Conservation (phyloP, 2,888 invertebrate genomes). For the Phalera bucephala region DNA sequence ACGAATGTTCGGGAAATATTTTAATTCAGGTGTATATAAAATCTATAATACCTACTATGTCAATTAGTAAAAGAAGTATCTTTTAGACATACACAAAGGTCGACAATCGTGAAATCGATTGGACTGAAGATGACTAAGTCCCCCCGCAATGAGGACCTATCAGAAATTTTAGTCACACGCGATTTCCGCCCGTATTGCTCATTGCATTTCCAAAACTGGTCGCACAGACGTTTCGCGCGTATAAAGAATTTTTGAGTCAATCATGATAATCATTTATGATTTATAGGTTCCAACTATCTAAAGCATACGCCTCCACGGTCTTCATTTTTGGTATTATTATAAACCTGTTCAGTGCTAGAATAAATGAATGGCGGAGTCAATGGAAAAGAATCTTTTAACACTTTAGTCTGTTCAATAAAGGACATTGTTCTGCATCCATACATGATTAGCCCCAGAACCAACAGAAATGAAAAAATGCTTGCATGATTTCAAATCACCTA, state of each 20-base stretch:
- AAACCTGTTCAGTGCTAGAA: too few relatives aligned
- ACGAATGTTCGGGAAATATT: too few relatives aligned
- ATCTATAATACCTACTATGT: not conserved
- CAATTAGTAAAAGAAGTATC: not conserved
- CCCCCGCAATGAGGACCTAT: slow-evolving; percentile 1
- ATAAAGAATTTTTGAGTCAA: not conserved
- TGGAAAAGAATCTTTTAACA: too few relatives aligned
- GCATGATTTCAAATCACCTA: too few relatives aligned
- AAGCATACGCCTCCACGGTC: too few relatives aligned
- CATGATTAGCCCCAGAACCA: too few relatives aligned
- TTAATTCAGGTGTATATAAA: too few relatives aligned
- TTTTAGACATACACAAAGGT: not conserved
- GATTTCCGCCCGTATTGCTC: slow-evolving; percentile 2
- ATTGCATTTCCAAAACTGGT: slow-evolving; percentile 1
- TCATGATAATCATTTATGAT: slow-evolving; percentile 3
- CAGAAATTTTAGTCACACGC: slow-evolving; percentile 2
- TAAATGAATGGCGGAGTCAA: too few relatives aligned
- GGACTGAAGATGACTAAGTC: not conserved
- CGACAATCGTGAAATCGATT: slow-evolving; percentile 1
- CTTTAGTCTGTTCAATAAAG: too few relatives aligned
- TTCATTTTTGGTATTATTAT: too few relatives aligned
- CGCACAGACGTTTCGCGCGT: not conserved
- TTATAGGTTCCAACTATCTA: slow-evolving; percentile 18
- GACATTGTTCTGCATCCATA: too few relatives aligned
- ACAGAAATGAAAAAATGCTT: too few relatives aligned